Percentiles rank a stretch among this genome's conserved stretches.
These are phyloP conservation scores for Clupea harengus DNA, from an alignment of 2,113 vertebrate species.

Conservation along the genomic window DNA sequence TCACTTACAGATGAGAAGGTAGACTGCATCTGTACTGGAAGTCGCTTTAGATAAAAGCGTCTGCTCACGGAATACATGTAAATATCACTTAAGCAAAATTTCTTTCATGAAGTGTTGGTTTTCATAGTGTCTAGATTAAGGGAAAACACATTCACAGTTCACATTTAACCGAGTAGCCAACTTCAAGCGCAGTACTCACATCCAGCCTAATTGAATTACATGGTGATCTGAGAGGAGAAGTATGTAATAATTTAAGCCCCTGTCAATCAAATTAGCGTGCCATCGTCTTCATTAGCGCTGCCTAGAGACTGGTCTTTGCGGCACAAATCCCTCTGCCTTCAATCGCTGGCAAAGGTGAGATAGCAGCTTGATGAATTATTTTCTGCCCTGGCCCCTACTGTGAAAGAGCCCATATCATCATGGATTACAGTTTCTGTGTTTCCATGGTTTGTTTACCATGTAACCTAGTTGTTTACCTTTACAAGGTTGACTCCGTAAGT, in stretches of 20 bases:
- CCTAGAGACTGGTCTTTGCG: constrained; percentile 30
- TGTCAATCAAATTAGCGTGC: constrained; percentile 41
- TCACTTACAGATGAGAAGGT: no score
- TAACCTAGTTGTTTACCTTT: constrained; percentile 24
- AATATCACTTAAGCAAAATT: neutral
- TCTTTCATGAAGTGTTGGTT: neutral
- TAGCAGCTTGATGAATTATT: constrained; percentile 39
- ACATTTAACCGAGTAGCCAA: neutral
- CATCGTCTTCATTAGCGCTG: constrained; percentile 37
- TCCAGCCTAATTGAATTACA: constrained; percentile 42
- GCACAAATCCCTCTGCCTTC: constrained; percentile 11
- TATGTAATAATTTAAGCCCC: constrained; percentile 36
- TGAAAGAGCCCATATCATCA: constrained; percentile 7
- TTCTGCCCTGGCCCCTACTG: constrained; percentile 29
- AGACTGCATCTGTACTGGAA: no score
- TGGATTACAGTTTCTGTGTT: constrained; percentile 14
- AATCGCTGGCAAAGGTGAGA: constrained; percentile 35
- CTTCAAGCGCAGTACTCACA: neutral
- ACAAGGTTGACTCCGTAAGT: constrained; percentile 34
- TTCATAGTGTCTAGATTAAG: neutral
- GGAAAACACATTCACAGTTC: neutral
- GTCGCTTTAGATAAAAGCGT: neutral
- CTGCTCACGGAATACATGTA: no score
- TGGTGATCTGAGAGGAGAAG: constrained; percentile 28
- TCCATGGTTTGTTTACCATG: constrained; percentile 24